Conservation (phyloP, 2,797 vertebrate genomes). For the Balearica regulorum region DNA sequence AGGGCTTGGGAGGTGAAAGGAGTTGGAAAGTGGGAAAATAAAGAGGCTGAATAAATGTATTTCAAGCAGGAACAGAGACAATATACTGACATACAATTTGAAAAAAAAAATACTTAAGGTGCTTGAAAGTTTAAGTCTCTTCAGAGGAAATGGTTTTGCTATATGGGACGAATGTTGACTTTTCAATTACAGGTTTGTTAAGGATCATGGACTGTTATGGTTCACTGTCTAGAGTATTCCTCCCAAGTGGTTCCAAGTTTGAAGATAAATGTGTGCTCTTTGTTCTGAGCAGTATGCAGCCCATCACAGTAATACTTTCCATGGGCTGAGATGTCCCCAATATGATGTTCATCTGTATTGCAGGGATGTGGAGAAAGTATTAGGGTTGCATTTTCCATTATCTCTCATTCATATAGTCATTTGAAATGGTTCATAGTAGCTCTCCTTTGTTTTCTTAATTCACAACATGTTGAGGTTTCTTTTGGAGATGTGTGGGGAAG, state of each 20-base stretch:
- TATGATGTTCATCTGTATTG: neutral
- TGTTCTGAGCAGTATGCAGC: neutral
- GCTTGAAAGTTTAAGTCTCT: constrained; percentile 6
- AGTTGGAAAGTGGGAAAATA: neutral
- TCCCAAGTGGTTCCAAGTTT: constrained; percentile 12
- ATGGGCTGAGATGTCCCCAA: neutral
- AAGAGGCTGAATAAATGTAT: neutral
- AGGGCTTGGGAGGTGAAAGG: constrained; percentile 2
- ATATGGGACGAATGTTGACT: neutral
- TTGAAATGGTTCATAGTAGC: neutral
- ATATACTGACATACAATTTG: neutral
- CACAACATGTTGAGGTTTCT: neutral
- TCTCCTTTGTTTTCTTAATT: neutral
- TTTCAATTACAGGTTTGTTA: constrained; percentile 48
- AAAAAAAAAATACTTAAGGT: neutral
- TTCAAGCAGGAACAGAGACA: neutral
- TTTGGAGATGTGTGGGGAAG: neutral
- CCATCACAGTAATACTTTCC: neutral
- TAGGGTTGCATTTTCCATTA: neutral
- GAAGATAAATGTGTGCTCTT: constrained; percentile 33
- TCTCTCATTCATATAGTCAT: neutral
- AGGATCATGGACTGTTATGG: constrained; percentile 27
- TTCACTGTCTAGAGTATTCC: constrained; percentile 26
- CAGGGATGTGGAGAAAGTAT: neutral
- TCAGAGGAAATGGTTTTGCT: neutral